These are phyloP conservation scores for Caenorhabditis zanzibari DNA, from an alignment of 2,888 invertebrate genomes.

Conservation along the genomic window DNA sequence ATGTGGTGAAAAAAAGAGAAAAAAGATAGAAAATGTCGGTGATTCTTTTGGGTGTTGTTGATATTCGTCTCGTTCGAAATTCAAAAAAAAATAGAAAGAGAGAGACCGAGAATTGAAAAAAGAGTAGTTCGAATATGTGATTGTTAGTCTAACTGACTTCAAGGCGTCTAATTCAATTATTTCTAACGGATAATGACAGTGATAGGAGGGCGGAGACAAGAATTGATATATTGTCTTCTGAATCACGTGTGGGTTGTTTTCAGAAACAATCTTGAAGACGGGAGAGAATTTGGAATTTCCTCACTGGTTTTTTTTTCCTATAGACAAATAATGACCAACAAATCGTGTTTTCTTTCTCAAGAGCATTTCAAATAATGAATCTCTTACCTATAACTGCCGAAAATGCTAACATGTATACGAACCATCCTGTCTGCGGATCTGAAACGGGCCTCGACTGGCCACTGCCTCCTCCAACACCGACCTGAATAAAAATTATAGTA, in stretches of 20 bases:
- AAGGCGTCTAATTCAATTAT: conserved; percentile 5
- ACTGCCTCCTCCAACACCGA: conserved; percentile 52
- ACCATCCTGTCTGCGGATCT: conserved; percentile 68
- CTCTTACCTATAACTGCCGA: conserved; percentile 73
- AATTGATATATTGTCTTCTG: neutral
- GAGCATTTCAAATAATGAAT: too few species aligned
- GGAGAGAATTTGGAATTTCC: neutral
- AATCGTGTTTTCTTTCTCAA: neutral
- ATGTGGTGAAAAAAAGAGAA: conserved; percentile 1
- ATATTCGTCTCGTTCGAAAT: conserved; percentile 27
- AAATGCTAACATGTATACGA: conserved; percentile 75
- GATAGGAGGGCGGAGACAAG: neutral
- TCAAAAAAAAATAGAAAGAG: conserved; percentile 5
- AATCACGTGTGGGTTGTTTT: conserved; percentile 26
- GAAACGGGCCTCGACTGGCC: conserved; percentile 58
- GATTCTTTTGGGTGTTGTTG: conserved; percentile 21
- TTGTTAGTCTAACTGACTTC: conserved; percentile 28
- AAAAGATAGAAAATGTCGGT: conserved; percentile 9
- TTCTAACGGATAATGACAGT: conserved; percentile 8
- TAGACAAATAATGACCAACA: too few species aligned
- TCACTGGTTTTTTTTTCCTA: too few species aligned
- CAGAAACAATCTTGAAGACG: conserved; percentile 15
- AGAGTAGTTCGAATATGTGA: conserved; percentile 15
- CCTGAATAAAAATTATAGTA: conserved; percentile 31
- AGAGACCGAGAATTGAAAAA: neutral